Conservation (phyloP, 2,797 vertebrate species). For the Hyperoplus immaculatus region DNA sequence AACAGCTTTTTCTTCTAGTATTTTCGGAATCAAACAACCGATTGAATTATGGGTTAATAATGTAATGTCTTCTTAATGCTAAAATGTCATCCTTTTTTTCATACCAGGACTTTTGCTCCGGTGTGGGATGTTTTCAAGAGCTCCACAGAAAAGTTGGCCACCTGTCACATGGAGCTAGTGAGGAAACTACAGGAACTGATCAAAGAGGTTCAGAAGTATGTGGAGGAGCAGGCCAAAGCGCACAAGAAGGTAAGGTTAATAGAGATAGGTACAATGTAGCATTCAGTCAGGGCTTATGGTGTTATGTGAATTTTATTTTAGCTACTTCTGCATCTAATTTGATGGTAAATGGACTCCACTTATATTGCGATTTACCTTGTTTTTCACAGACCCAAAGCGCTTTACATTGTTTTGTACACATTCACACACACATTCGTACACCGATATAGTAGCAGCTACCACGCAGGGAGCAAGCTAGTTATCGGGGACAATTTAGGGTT, state of each 20-base stretch:
- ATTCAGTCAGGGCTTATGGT: background rate
- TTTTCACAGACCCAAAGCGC: background rate
- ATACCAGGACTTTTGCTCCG: slow-evolving; percentile 91
- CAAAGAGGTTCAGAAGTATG: slow-evolving; percentile 98
- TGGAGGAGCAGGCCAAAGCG: slow-evolving; percentile 96
- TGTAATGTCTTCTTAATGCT: background rate
- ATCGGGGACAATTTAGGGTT: too few species aligned
- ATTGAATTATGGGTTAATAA: background rate
- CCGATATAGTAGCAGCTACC: too few species aligned
- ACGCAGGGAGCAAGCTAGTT: too few species aligned
- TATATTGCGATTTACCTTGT: background rate
- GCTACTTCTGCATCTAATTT: too few species aligned
- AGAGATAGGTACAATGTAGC: background rate
- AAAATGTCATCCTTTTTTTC: background rate
- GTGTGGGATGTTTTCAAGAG: slow-evolving; percentile 97
- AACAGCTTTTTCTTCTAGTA: background rate
- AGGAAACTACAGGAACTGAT: slow-evolving; percentile 96
- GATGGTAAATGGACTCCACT: too few species aligned
- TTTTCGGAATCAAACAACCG: background rate
- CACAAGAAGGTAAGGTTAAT: slow-evolving; percentile 93
- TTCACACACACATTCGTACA: too few species aligned
- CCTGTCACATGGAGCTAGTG: slow-evolving; percentile 96
- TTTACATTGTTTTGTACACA: too few species aligned
- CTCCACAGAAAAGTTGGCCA: slow-evolving; percentile 95
- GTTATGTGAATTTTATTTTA: background rate